Conservation (phyloP, 2,797 vertebrate genomes). For the Lerista edwardsae region DNA sequence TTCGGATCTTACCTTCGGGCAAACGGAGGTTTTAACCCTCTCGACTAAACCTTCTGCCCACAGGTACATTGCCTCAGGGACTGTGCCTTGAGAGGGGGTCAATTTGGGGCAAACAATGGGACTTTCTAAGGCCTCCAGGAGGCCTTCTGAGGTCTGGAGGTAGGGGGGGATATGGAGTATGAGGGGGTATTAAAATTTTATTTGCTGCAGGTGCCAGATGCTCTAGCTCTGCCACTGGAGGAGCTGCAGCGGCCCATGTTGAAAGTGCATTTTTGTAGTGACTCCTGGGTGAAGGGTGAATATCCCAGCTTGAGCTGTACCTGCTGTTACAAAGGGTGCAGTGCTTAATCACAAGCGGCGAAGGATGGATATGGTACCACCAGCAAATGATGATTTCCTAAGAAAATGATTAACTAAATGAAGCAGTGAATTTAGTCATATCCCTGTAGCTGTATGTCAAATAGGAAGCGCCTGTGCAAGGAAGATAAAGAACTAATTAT, state of each 20-base stretch:
- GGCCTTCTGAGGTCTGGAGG: no score
- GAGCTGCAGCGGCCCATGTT: rapidly evolving
- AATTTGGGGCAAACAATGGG: no score
- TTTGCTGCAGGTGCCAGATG: no score
- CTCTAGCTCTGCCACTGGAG: no score
- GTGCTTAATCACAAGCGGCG: background rate
- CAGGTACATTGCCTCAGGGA: no score
- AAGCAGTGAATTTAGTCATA: background rate
- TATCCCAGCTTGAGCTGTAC: background rate
- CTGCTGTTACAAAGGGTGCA: background rate
- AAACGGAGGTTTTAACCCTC: no score
- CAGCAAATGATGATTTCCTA: background rate
- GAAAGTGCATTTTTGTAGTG: background rate
- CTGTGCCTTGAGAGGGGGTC: no score
- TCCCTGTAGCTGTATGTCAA: background rate
- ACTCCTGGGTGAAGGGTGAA: background rate
- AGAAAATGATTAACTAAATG: background rate
- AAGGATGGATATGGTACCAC: background rate
- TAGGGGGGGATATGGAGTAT: no score
- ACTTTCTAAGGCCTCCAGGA: no score
- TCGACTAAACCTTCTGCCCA: no score
- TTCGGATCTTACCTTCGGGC: no score
- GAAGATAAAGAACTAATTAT: conserved; percentile 39
- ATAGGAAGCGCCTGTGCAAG: background rate
- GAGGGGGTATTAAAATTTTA: no score